Evolutionary conservation across 2,888 invertebrate species (phyloP).

Genomic region (Philaethria dido): DNA sequence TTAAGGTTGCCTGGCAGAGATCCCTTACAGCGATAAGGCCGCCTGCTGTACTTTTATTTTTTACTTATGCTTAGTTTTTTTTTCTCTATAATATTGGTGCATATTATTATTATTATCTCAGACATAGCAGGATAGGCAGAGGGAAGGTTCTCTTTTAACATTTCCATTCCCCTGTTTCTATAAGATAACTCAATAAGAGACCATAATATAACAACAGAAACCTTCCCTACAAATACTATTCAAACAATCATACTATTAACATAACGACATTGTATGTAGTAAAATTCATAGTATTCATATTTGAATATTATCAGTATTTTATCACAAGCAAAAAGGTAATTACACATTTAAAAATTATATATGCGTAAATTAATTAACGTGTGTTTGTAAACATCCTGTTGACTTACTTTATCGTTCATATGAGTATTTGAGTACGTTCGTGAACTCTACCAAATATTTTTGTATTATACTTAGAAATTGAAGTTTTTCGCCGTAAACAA

Average conservation of each 20-base stretch:
- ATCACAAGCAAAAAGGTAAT: conserved; percentile 4
- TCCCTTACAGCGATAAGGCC: too few relatives aligned
- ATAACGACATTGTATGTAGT: neutral
- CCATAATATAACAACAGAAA: neutral
- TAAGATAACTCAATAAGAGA: neutral
- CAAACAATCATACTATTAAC: neutral
- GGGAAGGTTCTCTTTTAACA: too few relatives aligned
- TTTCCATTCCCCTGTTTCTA: too few relatives aligned
- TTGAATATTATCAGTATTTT: conserved; percentile 17
- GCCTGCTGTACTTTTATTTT: too few relatives aligned
- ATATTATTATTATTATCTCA: too few relatives aligned
- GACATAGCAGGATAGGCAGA: too few relatives aligned
- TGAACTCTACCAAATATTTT: neutral
- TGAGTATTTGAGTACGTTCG: too few relatives aligned
- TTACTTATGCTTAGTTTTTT: too few relatives aligned
- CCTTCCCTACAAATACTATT: neutral
- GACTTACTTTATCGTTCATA: neutral
- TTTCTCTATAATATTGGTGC: too few relatives aligned
- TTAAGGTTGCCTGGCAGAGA: too few relatives aligned
- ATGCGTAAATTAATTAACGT: conserved; percentile 12
- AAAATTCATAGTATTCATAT: conserved; percentile 6
- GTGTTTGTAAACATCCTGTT: conserved; percentile 4
- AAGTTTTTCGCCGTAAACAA: neutral
- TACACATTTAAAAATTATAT: conserved; percentile 10
- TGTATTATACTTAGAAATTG: neutral